Conservation (phyloP, 1,140 invertebrate species). For the Stegodyphus dumicola region DNA sequence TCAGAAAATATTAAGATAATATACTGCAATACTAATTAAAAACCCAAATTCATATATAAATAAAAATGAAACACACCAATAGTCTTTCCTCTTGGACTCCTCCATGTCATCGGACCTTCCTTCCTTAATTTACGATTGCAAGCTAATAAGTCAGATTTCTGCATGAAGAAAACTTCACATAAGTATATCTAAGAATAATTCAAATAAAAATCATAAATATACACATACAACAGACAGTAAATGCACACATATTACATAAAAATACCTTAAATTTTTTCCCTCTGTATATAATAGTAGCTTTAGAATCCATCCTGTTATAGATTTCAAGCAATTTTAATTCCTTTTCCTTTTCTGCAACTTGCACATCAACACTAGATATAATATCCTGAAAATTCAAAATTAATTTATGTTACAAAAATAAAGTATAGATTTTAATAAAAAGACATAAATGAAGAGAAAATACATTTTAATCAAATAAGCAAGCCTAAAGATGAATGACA, state of each 20-base stretch:
- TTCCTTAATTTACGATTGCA: conserved; percentile 79
- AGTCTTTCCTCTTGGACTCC: conserved; percentile 44
- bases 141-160: conserved; percentile 87
- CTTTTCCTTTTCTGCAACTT: conserved; percentile 91
- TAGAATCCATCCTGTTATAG: conserved; percentile 90
- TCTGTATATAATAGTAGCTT: conserved; percentile 85
- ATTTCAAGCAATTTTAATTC: conserved; percentile 91
- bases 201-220: not conserved
- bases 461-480: no score
- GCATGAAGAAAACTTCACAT: conserved; percentile 13
- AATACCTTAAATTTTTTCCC: conserved; percentile 81
- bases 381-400: conserved; percentile 74
- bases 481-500: no score
- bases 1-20: no score
- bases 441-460: no score
- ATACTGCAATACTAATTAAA: no score
- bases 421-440: no score
- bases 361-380: conserved; percentile 86
- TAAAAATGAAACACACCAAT: conserved; percentile 57
- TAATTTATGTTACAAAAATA: no score
- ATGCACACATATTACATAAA: not conserved
- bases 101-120: conserved; percentile 68
- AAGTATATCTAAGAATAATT: not conserved
- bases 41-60: no score
- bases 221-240: not conserved